These are phyloP conservation scores for Alentia gelatinosa DNA, from an alignment of 2,888 invertebrate genomes.

Conservation along the genomic window DNA sequence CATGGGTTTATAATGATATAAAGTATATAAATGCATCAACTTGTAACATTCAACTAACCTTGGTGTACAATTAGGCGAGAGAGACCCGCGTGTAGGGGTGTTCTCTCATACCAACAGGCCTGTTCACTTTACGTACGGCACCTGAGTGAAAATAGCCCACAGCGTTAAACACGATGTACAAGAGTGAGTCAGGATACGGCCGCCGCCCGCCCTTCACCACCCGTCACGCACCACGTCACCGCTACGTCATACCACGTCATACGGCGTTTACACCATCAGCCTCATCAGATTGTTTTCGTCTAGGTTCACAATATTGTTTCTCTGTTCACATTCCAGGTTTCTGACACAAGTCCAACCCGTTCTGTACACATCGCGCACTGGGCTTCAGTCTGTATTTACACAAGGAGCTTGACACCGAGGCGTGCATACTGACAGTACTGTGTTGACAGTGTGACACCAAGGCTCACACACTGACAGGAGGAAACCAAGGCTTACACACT, in stretches of 20 bases:
- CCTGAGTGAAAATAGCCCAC: conserved; percentile 82
- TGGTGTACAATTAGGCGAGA: conserved; percentile 55
- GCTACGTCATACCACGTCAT: too few relatives aligned
- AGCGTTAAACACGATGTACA: conserved; percentile 4
- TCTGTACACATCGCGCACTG: neutral
- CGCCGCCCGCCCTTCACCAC: neutral
- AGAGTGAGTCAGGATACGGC: neutral
- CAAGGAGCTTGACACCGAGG: neutral
- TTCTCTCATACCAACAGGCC: conserved; percentile 94
- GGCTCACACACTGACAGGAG: too few relatives aligned
- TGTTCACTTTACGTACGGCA: conserved; percentile 91
- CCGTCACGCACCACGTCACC: neutral
- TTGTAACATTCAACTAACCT: conserved; percentile 57
- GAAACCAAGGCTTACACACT: too few relatives aligned
- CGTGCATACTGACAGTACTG: neutral
- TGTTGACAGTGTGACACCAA: neutral
- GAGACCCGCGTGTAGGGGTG: conserved; percentile 96
- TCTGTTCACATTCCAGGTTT: neutral
- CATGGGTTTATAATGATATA: neutral
- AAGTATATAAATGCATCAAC: conserved; percentile 51
- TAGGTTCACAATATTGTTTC: neutral
- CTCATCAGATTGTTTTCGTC: neutral
- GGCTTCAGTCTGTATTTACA: neutral
- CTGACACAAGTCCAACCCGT: conserved; percentile 5
- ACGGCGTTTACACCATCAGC: neutral